phyloP scores from a whole-genome alignment of 1,140 invertebrate species.

The Campoletis sonorensis region DNA sequence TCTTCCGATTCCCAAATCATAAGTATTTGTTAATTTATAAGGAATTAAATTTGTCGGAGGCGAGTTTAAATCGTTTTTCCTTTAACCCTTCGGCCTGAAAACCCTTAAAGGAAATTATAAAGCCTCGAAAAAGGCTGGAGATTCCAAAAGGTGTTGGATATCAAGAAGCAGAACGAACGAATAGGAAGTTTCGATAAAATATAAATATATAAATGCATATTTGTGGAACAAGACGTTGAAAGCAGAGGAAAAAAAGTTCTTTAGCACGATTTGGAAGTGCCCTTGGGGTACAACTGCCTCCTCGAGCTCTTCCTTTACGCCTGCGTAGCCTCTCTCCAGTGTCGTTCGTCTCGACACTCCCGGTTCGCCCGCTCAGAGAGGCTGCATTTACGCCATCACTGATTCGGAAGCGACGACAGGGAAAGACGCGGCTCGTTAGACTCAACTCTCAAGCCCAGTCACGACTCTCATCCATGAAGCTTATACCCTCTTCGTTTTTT shows the following conservation, averaged over 20 bases:
- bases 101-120: background rate
- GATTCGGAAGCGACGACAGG: conserved; percentile 41
- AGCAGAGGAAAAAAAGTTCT: conserved; percentile 19
- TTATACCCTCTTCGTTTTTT: background rate
- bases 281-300: conserved; percentile 25
- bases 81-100: background rate
- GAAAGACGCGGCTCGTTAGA: conserved; percentile 39
- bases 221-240: conserved; percentile 4
- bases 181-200: background rate
- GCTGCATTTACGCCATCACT: conserved; percentile 40
- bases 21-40: too few species aligned
- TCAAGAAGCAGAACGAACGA: conserved; percentile 15
- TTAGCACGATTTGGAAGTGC: conserved; percentile 21
- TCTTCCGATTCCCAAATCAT: too few species aligned
- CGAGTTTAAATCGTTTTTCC: too few species aligned
- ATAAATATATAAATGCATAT: background rate
- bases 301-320: conserved; percentile 15
- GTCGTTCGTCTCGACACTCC: conserved; percentile 24
- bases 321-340: background rate
- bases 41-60: background rate
- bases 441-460: conserved; percentile 16
- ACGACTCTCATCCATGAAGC: conserved; percentile 26
- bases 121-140: background rate
- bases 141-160: background rate
- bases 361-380: background rate